phyloP scores from a whole-genome alignment of 2,888 invertebrate genomes.

The Acrocyrtus sp. region DNA sequence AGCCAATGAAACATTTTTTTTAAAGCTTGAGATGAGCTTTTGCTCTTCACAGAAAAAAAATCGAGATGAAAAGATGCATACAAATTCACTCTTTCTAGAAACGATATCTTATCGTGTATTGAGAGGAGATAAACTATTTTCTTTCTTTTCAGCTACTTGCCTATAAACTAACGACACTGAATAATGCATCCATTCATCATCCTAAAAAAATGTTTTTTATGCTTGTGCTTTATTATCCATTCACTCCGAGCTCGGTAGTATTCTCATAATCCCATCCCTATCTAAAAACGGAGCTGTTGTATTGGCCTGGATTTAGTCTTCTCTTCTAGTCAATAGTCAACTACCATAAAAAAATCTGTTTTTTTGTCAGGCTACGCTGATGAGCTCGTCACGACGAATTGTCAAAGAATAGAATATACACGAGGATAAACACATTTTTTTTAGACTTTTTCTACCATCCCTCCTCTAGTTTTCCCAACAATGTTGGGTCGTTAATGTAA shows the following conservation, averaged over 20 bases:
- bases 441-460: no score
- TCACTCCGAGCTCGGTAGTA: no score
- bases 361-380: background rate
- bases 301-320: background rate
- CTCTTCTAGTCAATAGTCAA: no score
- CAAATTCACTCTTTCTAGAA: no score
- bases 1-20: constrained; percentile 22
- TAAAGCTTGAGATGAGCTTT: background rate
- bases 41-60: constrained; percentile 5
- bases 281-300: background rate
- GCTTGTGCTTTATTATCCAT: background rate
- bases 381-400: constrained; percentile 22
- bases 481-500: no score
- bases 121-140: background rate
- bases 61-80: background rate
- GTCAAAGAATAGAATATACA: no score
- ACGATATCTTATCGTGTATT: no score
- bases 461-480: no score
- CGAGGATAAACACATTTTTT: no score
- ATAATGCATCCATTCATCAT: constrained; percentile 20
- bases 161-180: background rate
- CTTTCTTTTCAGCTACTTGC: no score
- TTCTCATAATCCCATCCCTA: background rate
- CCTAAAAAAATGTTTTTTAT: background rate
- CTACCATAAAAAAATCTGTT: no score